Percentiles rank a stretch among this genome's conserved stretches.
Conservation (phyloP, 1,140 invertebrate species). For the Drosophila simulans region DNA sequence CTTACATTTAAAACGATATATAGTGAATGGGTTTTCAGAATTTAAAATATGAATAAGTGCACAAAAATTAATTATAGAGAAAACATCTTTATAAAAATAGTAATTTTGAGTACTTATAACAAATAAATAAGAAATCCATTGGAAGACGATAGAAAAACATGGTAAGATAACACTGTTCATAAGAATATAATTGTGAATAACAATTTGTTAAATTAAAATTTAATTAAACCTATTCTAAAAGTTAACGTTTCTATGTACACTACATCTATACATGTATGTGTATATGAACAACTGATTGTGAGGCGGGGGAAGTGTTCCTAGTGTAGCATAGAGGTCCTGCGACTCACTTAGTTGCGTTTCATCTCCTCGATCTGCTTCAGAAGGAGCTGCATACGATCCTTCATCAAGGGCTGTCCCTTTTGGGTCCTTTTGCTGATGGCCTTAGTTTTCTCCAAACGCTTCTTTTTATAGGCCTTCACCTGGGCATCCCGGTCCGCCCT, state of each 20-base stretch:
- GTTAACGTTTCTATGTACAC: not conserved
- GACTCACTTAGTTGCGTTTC: conserved; percentile 51
- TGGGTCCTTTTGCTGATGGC: conserved; percentile 74
- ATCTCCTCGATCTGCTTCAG: conserved; percentile 82
- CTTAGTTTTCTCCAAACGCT: conserved; percentile 76
- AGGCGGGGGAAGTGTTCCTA: not conserved
- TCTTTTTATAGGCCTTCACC: conserved; percentile 71
- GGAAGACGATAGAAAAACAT: no score
- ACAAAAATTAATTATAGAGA: no score
- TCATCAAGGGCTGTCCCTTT: conserved; percentile 79
- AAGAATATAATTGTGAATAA: not conserved
- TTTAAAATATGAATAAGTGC: no score
- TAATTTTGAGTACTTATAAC: no score
- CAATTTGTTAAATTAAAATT: conserved; percentile 6
- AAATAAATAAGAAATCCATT: no score
- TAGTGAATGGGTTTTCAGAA: no score
- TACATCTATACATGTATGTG: no score
- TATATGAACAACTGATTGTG: not conserved
- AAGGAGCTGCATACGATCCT: conserved; percentile 79
- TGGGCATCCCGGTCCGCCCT: conserved; percentile 69
- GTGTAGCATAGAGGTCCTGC: not conserved
- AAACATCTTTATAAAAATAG: no score
- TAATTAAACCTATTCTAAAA: conserved; percentile 1
- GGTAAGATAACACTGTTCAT: not conserved
- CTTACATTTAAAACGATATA: no score